Percentiles rank a stretch among this genome's conserved stretches.
Evolutionary conservation across 64 coral and sea anemone genomes (phyloP).

Genomic region (Catalaphyllia jardinei): DNA sequence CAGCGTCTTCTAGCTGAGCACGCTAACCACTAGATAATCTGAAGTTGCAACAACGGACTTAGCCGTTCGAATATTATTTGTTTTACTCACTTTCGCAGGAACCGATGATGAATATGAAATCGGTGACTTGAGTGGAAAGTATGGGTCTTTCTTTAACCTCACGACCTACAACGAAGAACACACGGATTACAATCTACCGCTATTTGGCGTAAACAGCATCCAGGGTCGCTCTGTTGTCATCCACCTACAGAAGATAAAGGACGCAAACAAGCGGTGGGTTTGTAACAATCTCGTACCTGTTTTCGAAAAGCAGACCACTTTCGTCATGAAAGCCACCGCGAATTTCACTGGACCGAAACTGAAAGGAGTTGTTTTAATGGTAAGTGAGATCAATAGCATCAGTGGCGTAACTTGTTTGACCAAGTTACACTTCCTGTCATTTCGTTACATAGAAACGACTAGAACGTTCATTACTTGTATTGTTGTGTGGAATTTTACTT

Average conservation of each 20-base stretch:
- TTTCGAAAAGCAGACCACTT: not conserved
- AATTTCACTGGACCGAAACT: conserved; percentile 53
- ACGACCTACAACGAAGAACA: not conserved
- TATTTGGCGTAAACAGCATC: conserved; percentile 86
- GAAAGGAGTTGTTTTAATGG: conserved; percentile 51
- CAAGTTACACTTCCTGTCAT: not conserved
- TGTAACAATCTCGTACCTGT: conserved; percentile 65
- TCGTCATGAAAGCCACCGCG: conserved; percentile 26
- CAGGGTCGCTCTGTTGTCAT: conserved; percentile 77
- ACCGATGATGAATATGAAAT: conserved; percentile 88
- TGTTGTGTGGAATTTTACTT: too few species aligned
- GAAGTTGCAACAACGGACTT: too few species aligned
- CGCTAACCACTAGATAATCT: too few species aligned
- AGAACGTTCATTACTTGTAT: too few species aligned
- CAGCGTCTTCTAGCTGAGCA: too few species aligned
- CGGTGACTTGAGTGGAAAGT: conserved; percentile 83
- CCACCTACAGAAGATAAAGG: conserved; percentile 51
- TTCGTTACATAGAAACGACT: not conserved
- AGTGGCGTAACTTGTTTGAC: not conserved
- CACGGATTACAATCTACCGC: conserved; percentile 75
- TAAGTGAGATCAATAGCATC: not conserved
- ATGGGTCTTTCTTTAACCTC: conserved; percentile 67
- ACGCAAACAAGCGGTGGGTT: conserved; percentile 69
- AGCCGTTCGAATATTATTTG: too few species aligned
- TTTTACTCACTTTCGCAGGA: conserved; percentile 27